Evolutionary conservation across 2,113 vertebrate species (phyloP).

Genomic region (Montifringilla adamsi): DNA sequence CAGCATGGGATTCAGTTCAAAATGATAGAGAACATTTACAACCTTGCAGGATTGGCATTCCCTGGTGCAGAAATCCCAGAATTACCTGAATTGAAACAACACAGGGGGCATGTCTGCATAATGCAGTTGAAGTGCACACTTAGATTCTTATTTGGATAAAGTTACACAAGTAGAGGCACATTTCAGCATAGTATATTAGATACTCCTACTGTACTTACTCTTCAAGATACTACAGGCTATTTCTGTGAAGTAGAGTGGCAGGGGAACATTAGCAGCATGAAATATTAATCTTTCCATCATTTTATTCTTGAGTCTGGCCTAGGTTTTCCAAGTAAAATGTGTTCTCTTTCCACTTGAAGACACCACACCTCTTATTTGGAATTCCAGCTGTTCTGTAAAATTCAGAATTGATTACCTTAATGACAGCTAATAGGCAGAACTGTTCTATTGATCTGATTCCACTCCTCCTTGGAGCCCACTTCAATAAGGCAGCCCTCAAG

Average conservation of each 20-base stretch:
- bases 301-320: background rate
- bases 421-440: conserved; percentile 18
- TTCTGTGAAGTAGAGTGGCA: conserved; percentile 4
- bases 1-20: background rate
- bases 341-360: background rate
- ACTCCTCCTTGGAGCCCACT: background rate
- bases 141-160: background rate
- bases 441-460: background rate
- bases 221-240: background rate
- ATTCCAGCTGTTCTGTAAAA: conserved; percentile 11
- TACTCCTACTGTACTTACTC: background rate
- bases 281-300: conserved; percentile 7
- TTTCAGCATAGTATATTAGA: background rate
- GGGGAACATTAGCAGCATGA: background rate
- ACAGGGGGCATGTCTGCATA: background rate
- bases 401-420: conserved; percentile 29
- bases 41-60: background rate
- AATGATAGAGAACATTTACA: background rate
- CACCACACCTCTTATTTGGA: background rate
- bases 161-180: background rate
- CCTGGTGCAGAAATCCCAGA: background rate
- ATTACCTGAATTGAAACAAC: background rate
- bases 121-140: background rate
- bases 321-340: background rate
- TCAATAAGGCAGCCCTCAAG: background rate